Evolutionary conservation across 1,140 invertebrate genomes (phyloP), one percentile per base, ranked within the genome.

Genomic region (Euglossa dilemma): DNA sequence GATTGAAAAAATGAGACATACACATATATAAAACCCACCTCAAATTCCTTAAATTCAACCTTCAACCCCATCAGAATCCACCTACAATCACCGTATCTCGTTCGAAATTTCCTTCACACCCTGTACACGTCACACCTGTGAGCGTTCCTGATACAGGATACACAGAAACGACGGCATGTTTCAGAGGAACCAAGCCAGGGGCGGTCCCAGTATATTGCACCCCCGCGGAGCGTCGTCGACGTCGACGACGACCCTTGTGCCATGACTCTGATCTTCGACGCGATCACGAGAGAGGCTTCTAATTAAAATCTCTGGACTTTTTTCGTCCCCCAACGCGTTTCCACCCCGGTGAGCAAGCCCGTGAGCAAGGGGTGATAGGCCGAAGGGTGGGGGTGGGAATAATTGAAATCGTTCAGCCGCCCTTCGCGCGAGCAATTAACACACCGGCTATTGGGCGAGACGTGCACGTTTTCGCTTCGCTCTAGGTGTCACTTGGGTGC

Each of bases 261-360:
- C 75, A 71, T 74, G 80, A 71, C 85, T 87, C 85, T 87, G 86
- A 87, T 87, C 85, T 87, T 87, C 82, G 86, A 80, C 63, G 77
- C 85, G 85, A 75, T 79, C 69, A 78, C 85, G 83, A 87, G 85
- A 88, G 86, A 87, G 75, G 76, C 73, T 72, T 87, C 82, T 88
- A 88, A 88, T 88, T 88, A 87, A 88, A 88, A 77, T 85, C 87
- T 81, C 82, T 12, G 56, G 28, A 84, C 84, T 88, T 87, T 85
- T 87, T 79, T 6, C 70, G 73, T 45, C 52, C 67, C 36, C 20
- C 56, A 43, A 50, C 79, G 64, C 64, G 54, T 47, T 87, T 74
- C 70, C 85, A 52, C 70, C 56, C 61, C 61, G 81, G 57, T 36
- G 61, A 87, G 59, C 61, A 50, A 50, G 79, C 18, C 28, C 8